phyloP scores from a whole-genome alignment of 2,888 invertebrate species.

The Himalopsyche anomala region DNA sequence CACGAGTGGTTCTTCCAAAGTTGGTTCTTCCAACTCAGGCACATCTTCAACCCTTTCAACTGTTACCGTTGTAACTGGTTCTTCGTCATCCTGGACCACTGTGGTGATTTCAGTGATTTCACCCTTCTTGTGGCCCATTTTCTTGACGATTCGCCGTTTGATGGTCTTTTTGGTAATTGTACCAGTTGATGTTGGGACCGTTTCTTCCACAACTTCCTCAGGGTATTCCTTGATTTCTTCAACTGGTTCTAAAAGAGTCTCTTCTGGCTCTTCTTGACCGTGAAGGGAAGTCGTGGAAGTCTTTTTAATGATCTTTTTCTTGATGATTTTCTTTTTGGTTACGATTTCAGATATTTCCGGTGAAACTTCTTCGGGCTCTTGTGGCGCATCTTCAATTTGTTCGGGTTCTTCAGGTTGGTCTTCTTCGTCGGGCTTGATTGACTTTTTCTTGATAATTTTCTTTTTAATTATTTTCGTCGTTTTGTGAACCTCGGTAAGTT shows the following conservation, averaged over 20 bases:
- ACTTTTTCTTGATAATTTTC: too few species aligned
- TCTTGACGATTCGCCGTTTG: conserved; percentile 73
- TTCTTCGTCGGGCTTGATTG: too few species aligned
- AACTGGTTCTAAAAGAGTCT: conserved; percentile 69
- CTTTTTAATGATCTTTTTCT: too few species aligned
- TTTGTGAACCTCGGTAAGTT: too few species aligned
- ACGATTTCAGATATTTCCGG: too few species aligned
- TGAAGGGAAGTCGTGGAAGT: conserved; percentile 67
- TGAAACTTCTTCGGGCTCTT: too few species aligned
- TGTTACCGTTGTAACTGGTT: conserved; percentile 69
- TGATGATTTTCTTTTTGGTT: too few species aligned
- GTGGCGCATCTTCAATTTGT: too few species aligned
- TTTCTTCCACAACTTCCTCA: conserved; percentile 66
- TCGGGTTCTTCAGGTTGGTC: too few species aligned
- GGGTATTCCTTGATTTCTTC: conserved; percentile 68
- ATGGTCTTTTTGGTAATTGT: conserved; percentile 67
- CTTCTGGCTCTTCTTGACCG: conserved; percentile 32
- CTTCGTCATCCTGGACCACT: conserved; percentile 71
- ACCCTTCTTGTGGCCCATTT: conserved; percentile 71
- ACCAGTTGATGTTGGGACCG: conserved; percentile 48
- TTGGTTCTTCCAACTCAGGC: conserved; percentile 64
- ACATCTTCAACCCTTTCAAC: conserved; percentile 62
- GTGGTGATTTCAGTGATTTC: conserved; percentile 74
- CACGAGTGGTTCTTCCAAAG: conserved; percentile 69
- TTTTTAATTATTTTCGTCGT: too few species aligned